Percentiles rank a stretch among this genome's conserved stretches.
These are phyloP conservation scores for Xestia sexstrigata DNA, from an alignment of 2,888 invertebrate genomes.

Conservation along the genomic window DNA sequence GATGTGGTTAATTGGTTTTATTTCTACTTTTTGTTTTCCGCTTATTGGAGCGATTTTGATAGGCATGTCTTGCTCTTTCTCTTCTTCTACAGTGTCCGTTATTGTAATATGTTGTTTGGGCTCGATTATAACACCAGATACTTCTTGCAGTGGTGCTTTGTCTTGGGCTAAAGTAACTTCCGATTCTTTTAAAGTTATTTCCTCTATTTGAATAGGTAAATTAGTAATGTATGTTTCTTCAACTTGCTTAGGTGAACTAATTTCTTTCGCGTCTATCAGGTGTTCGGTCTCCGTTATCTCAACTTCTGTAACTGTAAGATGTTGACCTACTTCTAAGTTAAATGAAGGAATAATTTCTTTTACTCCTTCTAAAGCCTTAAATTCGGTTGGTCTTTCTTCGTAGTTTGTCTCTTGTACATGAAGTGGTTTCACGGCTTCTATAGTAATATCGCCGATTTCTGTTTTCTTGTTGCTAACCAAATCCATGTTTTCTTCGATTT, in stretches of 20 bases:
- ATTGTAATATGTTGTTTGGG: slow-evolving; percentile 79
- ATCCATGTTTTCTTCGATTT: slow-evolving; percentile 72
- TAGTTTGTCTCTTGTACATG: slow-evolving; percentile 86
- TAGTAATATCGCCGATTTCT: slow-evolving; percentile 67
- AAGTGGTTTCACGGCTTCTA: slow-evolving; percentile 75
- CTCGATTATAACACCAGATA: slow-evolving; percentile 69
- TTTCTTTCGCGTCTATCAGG: slow-evolving; percentile 58
- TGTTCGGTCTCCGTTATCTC: slow-evolving; percentile 87
- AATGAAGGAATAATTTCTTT: slow-evolving; percentile 66
- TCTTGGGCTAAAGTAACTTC: slow-evolving; percentile 66
- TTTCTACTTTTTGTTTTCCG: slow-evolving; percentile 72
- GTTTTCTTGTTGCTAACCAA: slow-evolving; percentile 58
- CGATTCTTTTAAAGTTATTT: slow-evolving; percentile 74
- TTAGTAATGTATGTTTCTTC: slow-evolving; percentile 72
- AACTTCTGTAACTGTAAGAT: slow-evolving; percentile 89
- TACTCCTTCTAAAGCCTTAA: slow-evolving; percentile 58
- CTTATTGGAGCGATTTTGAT: slow-evolving; percentile 59
- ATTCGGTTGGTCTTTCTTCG: slow-evolving; percentile 81
- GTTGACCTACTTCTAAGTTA: slow-evolving; percentile 78
- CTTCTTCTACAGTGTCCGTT: slow-evolving; percentile 74
- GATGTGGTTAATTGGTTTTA: slow-evolving; percentile 76
- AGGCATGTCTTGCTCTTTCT: slow-evolving; percentile 76
- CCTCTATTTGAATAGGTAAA: slow-evolving; percentile 77
- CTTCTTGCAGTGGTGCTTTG: slow-evolving; percentile 69
- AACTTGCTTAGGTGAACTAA: slow-evolving; percentile 60